These are phyloP conservation scores for Ditula angustiorana DNA, from an alignment of 2,888 invertebrate species.

Conservation along the genomic window DNA sequence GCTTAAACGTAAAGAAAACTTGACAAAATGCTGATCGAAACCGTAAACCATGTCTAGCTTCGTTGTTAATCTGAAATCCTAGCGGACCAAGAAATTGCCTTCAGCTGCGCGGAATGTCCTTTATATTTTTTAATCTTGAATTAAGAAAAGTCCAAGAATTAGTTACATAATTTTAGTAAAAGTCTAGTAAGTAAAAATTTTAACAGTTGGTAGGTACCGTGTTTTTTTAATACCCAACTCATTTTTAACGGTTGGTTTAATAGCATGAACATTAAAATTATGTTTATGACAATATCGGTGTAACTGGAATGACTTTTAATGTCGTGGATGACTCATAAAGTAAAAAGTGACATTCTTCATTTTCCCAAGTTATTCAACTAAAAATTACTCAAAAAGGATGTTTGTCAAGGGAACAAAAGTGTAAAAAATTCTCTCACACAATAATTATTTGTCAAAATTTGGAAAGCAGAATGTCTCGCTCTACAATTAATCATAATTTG, in stretches of 20 bases:
- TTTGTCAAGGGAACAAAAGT: constrained; percentile 51
- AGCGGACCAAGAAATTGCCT: constrained; percentile 1
- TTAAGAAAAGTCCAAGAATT: background rate
- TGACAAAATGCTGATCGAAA: background rate
- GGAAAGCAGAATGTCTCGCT: constrained; percentile 2
- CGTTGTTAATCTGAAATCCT: constrained; percentile 6
- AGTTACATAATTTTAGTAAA: background rate
- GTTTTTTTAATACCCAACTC: background rate
- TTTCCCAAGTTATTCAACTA: background rate
- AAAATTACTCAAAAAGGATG: background rate
- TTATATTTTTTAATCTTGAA: background rate
- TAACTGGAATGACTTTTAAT: background rate
- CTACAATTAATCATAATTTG: constrained; percentile 39
- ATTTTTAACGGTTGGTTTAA: background rate
- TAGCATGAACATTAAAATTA: background rate
- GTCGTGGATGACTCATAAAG: background rate
- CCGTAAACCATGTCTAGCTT: background rate
- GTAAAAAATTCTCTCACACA: constrained; percentile 53
- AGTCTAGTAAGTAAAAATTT: background rate
- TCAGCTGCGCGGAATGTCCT: background rate
- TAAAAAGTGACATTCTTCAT: background rate
- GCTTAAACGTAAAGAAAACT: background rate
- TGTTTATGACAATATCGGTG: background rate
- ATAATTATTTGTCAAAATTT: constrained; percentile 40
- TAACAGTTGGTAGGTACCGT: background rate